phyloP scores from a whole-genome alignment of 2,113 vertebrate species.

The Sapayoa aenigma region DNA sequence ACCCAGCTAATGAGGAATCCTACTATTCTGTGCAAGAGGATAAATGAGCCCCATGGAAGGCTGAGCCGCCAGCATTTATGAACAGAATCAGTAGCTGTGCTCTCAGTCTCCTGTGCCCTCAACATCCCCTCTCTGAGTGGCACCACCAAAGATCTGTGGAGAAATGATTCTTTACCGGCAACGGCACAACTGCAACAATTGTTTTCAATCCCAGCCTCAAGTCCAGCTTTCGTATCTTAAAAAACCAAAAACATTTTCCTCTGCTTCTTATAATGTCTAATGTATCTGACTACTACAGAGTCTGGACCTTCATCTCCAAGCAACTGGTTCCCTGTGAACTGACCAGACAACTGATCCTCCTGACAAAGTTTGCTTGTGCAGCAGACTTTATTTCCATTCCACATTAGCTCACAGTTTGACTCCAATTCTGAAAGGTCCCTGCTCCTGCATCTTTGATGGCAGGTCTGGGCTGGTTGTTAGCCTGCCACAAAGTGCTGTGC shows the following conservation, averaged over 20 bases:
- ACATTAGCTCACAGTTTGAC: neutral
- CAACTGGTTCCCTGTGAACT: neutral
- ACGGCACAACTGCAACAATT: neutral
- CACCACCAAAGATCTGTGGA: neutral
- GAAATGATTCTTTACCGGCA: neutral
- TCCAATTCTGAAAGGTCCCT: neutral
- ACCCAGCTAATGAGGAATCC: neutral
- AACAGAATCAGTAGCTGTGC: neutral
- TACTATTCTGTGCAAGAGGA: neutral
- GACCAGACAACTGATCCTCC: neutral
- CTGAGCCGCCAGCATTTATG: neutral
- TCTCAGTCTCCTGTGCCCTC: neutral
- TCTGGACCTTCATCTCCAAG: neutral
- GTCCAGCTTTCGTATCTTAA: neutral
- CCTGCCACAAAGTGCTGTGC: neutral
- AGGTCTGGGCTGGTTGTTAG: neutral
- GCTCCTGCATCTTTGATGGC: neutral
- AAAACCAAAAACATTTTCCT: neutral
- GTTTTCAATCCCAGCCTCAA: neutral
- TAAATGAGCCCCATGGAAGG: neutral
- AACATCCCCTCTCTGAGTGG: neutral
- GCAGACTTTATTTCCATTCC: neutral
- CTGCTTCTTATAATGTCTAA: neutral
- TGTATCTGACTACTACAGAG: neutral
- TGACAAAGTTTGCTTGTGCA: neutral